Evolutionary conservation across 2,113 vertebrate genomes (phyloP), one percentile per base, ranked within the genome.

Genomic region (Zapus hudsonius): DNA sequence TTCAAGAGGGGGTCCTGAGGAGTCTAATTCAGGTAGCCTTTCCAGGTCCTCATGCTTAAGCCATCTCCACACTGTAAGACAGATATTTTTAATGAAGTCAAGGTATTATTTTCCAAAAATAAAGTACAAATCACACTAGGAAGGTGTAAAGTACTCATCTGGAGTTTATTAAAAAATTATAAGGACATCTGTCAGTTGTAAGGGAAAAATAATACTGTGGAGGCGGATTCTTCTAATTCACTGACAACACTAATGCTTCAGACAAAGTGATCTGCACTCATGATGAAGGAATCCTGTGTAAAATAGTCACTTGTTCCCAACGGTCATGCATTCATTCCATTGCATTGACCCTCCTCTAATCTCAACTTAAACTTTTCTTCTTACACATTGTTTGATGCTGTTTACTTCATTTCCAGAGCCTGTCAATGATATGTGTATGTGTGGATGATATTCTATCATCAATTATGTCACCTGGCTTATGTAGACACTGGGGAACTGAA

Each of bases 191-290:
- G 63, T 81, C 57, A 86, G 64, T 84, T 95, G n/a, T 72, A 70
- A 88, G 61, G 29, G 72, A 42, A 59, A 80, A 83, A 66, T 12
- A 72, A 33, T 64, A 92, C 22, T 33, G 22, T 70, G 23, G 66
- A 69, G 78, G 75, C n/a, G 80, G 52, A 82, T 52, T 13, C 61
- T 87, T 95, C 93, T 64, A 84, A 82, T 88, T 94, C 84, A 90
- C 52, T 81, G 70, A 87, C 55, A 40, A 83, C 23, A 66, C 22
- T 87, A 66, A 87, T 87, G 89, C 74, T 87, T 59, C 69, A 73
- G 92, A 87, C 74, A 87, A 89, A 75, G 38, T 55, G 57, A 82
- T 76, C 64, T 87, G 80, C 89, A 86, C 20, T 85, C 80, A 85
- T 61, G 79, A 92, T 12, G 63, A 70, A 63, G 33, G 52, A 40